These are phyloP conservation scores for Rhea pennata DNA, from an alignment of 2,113 vertebrate genomes.

Conservation along the genomic window DNA sequence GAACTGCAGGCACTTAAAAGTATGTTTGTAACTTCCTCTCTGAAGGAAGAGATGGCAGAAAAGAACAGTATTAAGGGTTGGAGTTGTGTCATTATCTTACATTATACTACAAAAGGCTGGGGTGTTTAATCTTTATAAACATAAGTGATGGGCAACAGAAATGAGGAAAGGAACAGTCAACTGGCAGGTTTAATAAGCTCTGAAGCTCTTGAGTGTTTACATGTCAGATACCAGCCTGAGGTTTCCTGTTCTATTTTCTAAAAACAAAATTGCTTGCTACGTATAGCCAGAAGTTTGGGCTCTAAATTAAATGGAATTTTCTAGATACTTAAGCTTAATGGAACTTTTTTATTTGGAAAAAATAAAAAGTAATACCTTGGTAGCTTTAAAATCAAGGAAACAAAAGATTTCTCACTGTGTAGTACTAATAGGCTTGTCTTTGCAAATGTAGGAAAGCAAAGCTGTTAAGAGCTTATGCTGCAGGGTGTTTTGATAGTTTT, in stretches of 20 bases:
- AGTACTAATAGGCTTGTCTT: not conserved
- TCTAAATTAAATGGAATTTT: not conserved
- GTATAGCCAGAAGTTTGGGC: not conserved
- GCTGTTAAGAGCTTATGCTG: not conserved
- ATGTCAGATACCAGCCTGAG: not conserved
- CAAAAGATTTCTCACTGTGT: not conserved
- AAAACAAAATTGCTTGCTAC: not conserved
- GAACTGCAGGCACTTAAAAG: not conserved
- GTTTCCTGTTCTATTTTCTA: not conserved
- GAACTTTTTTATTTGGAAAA: not conserved
- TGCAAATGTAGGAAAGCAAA: not conserved
- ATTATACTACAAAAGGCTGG: accelerated
- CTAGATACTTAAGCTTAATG: not conserved
- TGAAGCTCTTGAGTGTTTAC: not conserved
- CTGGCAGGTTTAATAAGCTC: not conserved
- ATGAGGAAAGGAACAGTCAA: not conserved
- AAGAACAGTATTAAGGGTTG: not conserved
- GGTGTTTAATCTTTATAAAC: not conserved
- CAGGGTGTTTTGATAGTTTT: not conserved
- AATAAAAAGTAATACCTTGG: not conserved
- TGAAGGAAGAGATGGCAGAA: too few relatives aligned
- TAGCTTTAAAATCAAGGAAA: not conserved
- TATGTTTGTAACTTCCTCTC: not conserved
- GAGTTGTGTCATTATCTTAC: not conserved
- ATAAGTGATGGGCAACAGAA: not conserved